phyloP scores from a whole-genome alignment of 2,113 vertebrate genomes.

The Indri indri region DNA sequence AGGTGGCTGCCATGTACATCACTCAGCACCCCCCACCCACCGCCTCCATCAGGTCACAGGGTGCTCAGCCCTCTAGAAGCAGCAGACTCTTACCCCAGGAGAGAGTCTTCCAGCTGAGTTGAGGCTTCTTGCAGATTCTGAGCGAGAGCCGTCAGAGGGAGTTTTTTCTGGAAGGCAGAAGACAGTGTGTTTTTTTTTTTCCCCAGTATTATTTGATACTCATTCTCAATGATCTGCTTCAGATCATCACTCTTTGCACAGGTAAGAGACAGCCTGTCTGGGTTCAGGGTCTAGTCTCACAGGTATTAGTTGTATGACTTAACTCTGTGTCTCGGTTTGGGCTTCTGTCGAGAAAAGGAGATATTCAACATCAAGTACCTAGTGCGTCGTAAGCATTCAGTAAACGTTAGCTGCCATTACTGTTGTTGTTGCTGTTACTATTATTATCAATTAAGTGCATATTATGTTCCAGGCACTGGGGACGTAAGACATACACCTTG shows the following conservation, averaged over 20 bases:
- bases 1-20: not conserved
- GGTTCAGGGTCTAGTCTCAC: not conserved
- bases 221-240: not conserved
- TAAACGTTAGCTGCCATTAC: not conserved
- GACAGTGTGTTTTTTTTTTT: not conserved
- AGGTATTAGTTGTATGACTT: too few species aligned
- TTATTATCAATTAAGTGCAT: not conserved
- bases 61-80: accelerated
- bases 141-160: constrained; percentile 93
- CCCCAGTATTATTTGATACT: not conserved
- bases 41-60: not conserved
- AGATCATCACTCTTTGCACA: not conserved
- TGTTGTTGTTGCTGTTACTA: not conserved
- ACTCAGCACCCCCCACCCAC: not conserved
- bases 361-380: not conserved
- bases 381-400: accelerated
- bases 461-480: not conserved
- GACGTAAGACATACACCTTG: not conserved
- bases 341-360: not conserved
- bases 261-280: not conserved
- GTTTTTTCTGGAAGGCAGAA: constrained; percentile 91
- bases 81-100: constrained; percentile 91
- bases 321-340: not conserved
- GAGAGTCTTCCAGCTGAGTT: constrained; percentile 93
- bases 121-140: constrained; percentile 96